Conservation (phyloP, 2,888 invertebrate genomes). For the Liposcelis brunnea region DNA sequence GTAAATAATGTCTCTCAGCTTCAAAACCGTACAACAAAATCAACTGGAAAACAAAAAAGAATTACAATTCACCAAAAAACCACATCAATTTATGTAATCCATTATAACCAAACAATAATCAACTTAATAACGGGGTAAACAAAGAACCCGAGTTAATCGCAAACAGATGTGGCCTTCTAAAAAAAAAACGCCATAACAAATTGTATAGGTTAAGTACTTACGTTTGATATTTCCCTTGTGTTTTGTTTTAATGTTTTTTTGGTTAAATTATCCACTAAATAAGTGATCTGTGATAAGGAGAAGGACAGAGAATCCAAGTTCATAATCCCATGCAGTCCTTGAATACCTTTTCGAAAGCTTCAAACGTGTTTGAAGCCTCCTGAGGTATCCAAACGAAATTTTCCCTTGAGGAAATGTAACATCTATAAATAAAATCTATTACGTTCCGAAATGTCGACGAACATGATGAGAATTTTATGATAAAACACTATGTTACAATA, state of each 20-base stretch:
- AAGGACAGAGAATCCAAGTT: conserved; percentile 97
- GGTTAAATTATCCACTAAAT: conserved; percentile 86
- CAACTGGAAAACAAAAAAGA: conserved; percentile 40
- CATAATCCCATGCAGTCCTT: conserved; percentile 70
- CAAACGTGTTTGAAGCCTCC: conserved; percentile 88
- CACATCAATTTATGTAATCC: too few species aligned
- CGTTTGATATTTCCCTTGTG: conserved; percentile 75
- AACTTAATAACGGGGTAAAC: too few species aligned
- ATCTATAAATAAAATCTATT: conserved; percentile 31
- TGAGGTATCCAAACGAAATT: conserved; percentile 56
- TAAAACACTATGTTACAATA: too few species aligned
- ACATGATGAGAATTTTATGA: too few species aligned
- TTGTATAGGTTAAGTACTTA: conserved; percentile 34
- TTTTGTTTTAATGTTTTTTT: conserved; percentile 91
- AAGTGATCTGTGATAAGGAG: conserved; percentile 97
- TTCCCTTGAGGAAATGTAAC: conserved; percentile 29
- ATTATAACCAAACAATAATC: too few species aligned
- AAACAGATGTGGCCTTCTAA: too few species aligned
- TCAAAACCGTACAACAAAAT: conserved; percentile 84
- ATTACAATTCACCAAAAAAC: too few species aligned
- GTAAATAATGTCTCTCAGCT: conserved; percentile 92
- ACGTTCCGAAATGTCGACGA: conserved; percentile 21
- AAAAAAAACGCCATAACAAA: too few species aligned
- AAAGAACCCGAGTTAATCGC: too few species aligned
- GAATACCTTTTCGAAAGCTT: conserved; percentile 85